These are phyloP conservation scores for Teleopsis dalmanni DNA, from an alignment of 1,140 invertebrate genomes.

Conservation along the genomic window DNA sequence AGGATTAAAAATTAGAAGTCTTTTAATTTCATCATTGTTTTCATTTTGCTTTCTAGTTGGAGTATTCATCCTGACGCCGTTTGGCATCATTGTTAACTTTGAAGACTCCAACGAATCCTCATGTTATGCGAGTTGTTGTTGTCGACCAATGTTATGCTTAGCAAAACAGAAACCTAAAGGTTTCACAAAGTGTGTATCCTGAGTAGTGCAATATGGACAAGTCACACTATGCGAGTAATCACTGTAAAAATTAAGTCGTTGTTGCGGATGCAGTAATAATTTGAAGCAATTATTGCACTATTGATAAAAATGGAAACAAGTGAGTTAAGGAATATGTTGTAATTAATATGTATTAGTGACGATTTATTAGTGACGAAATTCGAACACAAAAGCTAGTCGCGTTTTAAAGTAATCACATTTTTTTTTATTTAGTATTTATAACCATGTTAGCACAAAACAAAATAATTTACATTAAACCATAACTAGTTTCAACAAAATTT, in stretches of 20 bases:
- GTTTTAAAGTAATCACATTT: too few species aligned
- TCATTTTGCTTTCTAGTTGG: constrained; percentile 7
- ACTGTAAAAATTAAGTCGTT: constrained; percentile 86
- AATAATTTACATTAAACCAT: neutral
- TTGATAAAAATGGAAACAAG: constrained; percentile 6
- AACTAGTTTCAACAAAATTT: neutral
- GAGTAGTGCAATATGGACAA: constrained; percentile 82
- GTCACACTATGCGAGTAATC: constrained; percentile 88
- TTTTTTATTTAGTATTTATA: too few species aligned
- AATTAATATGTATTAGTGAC: too few species aligned
- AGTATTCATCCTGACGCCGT: constrained; percentile 4
- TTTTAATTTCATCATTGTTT: constrained; percentile 18
- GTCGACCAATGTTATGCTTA: constrained; percentile 58
- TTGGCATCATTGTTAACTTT: constrained; percentile 9
- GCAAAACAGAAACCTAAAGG: constrained; percentile 72
- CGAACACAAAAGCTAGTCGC: too few species aligned
- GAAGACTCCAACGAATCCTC: constrained; percentile 54
- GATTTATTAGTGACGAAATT: too few species aligned
- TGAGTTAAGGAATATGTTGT: too few species aligned
- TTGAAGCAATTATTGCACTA: constrained; percentile 87
- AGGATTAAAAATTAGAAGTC: constrained; percentile 29
- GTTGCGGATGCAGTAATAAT: constrained; percentile 74
- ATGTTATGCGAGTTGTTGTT: constrained; percentile 77
- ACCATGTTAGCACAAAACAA: neutral
- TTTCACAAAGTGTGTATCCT: constrained; percentile 93